A percentile compares a stretch with the other conserved stretches of the same genome.
phyloP scores from a whole-genome alignment of 2,888 invertebrate species.

The Hemistola chrysoprasaria region DNA sequence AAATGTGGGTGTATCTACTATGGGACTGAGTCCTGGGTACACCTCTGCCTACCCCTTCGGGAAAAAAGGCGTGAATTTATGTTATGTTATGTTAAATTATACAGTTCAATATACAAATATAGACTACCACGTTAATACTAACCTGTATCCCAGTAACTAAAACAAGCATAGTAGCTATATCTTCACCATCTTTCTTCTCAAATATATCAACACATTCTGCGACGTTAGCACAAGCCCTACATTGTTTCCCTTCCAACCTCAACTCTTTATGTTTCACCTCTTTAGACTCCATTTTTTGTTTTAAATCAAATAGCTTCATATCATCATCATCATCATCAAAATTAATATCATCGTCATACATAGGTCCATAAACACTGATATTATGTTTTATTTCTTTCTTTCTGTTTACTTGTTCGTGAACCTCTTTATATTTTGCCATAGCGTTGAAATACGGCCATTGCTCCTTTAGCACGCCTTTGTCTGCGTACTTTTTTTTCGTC shows the following conservation, averaged over 20 bases:
- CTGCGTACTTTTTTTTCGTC: conserved; percentile 53
- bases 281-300: conserved; percentile 46
- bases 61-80: too few species aligned
- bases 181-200: conserved; percentile 48
- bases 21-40: too few species aligned
- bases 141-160: conserved; percentile 65
- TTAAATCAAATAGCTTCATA: conserved; percentile 65
- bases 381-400: conserved; percentile 33
- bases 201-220: conserved; percentile 58
- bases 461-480: conserved; percentile 66
- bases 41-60: too few species aligned
- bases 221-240: conserved; percentile 58
- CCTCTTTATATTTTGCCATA: conserved; percentile 51
- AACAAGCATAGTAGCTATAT: conserved; percentile 58
- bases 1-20: too few species aligned
- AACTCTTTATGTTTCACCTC: conserved; percentile 47
- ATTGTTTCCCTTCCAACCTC: conserved; percentile 47
- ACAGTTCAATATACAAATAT: background rate
- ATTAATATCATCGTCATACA: conserved; percentile 29
- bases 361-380: conserved; percentile 10
- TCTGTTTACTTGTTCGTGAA: conserved; percentile 34
- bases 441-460: conserved; percentile 71
- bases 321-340: conserved; percentile 65
- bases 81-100: too few species aligned
- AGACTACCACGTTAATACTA: conserved; percentile 14